phyloP scores from a whole-genome alignment of 2,113 vertebrate genomes.

The Tragelaphus strepsiceros region DNA sequence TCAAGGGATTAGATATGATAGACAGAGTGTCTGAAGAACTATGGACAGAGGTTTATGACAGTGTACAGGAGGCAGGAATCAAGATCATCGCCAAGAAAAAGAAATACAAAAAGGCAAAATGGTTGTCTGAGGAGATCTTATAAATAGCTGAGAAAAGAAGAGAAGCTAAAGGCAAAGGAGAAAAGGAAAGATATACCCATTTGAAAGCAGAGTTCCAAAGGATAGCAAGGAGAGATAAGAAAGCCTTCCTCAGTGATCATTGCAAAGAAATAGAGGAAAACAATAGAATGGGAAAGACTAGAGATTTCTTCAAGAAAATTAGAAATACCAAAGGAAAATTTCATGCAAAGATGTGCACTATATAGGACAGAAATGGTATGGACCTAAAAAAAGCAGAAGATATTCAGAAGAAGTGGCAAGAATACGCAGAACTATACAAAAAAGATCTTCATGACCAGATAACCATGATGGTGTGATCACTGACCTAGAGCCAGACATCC shows the following conservation, averaged over 20 bases:
- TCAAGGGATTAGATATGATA: neutral
- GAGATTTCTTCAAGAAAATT: neutral
- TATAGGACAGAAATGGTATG: neutral
- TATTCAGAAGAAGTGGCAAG: neutral
- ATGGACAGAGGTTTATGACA: neutral
- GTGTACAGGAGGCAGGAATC: neutral
- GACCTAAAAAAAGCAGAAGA: neutral
- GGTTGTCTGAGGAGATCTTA: neutral
- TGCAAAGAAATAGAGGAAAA: neutral
- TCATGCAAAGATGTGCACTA: neutral
- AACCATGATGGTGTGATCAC: neutral
- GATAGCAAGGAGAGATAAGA: neutral
- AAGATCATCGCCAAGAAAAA: neutral
- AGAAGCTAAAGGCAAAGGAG: neutral
- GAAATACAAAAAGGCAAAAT: neutral
- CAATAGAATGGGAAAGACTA: neutral
- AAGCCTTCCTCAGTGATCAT: neutral
- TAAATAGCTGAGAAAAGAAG: neutral
- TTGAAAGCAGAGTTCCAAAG: neutral
- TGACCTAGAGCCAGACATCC: neutral
- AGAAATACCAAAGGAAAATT: neutral
- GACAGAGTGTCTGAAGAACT: neutral
- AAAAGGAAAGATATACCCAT: neutral
- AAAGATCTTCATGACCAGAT: neutral
- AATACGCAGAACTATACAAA: neutral